Conservation (phyloP, 92 coral and sea anemone species). For the Epizoanthus illoricatus region DNA sequence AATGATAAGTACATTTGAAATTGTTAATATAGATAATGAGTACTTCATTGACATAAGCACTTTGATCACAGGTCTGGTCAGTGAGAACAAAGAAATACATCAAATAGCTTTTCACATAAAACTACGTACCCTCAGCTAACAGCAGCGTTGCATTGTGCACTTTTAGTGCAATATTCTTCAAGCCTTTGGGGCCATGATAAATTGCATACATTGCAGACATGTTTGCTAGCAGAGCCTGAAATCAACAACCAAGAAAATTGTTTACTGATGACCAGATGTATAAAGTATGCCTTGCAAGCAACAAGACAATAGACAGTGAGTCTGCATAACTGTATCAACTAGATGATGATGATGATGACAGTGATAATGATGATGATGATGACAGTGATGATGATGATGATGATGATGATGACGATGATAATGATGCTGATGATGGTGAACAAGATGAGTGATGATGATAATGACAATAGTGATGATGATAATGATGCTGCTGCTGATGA, state of each 20-base stretch:
- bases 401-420: too few relatives aligned
- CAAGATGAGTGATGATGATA: too few relatives aligned
- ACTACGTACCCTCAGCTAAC: constrained; percentile 81
- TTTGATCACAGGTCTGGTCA: neutral
- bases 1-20: too few relatives aligned
- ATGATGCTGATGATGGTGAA: too few relatives aligned
- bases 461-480: too few relatives aligned
- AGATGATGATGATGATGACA: too few relatives aligned
- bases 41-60: too few relatives aligned
- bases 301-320: neutral
- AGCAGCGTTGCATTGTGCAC: constrained; percentile 90
- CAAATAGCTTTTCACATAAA: neutral
- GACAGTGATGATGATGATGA: too few relatives aligned
- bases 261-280: neutral
- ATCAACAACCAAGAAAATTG: neutral
- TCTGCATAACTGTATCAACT: too few relatives aligned
- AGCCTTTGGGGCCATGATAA: constrained; percentile 96
- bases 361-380: too few relatives aligned
- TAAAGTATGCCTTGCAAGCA: neutral
- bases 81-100: neutral
- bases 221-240: constrained; percentile 84
- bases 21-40: too few relatives aligned
- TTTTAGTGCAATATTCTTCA: constrained; percentile 80
- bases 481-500: too few relatives aligned
- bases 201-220: constrained; percentile 93